Percentiles rank a stretch among this genome's conserved stretches.
Conservation (phyloP, 2,797 vertebrate genomes). For the Artibeus jamaicensis region DNA sequence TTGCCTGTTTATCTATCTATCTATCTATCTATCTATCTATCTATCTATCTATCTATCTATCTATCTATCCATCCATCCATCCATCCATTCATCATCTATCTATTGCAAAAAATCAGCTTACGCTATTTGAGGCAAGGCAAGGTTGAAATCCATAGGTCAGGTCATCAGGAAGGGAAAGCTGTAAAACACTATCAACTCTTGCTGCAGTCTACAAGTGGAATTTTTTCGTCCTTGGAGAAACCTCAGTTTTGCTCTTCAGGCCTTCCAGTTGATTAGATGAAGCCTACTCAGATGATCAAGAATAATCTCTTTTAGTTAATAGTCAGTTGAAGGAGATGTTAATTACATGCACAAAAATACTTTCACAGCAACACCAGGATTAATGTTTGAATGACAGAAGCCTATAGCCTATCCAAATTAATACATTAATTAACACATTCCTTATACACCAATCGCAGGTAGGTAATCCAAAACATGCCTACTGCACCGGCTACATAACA, state of each 20-base stretch:
- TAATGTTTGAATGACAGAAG: not conserved
- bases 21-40: not conserved
- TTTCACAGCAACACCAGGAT: not conserved
- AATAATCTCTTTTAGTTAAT: not conserved
- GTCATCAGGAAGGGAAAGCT: not conserved
- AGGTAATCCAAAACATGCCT: not conserved
- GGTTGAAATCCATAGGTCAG: not conserved
- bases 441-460: not conserved
- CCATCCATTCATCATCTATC: not conserved
- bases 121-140: not conserved
- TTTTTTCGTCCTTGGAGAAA: not conserved
- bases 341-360: not conserved
- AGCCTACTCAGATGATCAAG: not conserved
- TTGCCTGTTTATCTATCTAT: not conserved
- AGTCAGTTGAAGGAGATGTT: not conserved
- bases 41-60: not conserved
- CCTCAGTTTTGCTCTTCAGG: not conserved
- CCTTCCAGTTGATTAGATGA: not conserved
- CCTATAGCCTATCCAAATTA: not conserved
- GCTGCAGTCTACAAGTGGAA: not conserved
- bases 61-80: not conserved
- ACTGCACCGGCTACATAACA: not conserved
- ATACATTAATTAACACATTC: not conserved
- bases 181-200: not conserved
- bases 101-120: not conserved